A percentile compares a stretch with the other conserved stretches of the same genome.
phyloP scores from a whole-genome alignment of 2,797 vertebrate species.

The Glossophaga mutica region DNA sequence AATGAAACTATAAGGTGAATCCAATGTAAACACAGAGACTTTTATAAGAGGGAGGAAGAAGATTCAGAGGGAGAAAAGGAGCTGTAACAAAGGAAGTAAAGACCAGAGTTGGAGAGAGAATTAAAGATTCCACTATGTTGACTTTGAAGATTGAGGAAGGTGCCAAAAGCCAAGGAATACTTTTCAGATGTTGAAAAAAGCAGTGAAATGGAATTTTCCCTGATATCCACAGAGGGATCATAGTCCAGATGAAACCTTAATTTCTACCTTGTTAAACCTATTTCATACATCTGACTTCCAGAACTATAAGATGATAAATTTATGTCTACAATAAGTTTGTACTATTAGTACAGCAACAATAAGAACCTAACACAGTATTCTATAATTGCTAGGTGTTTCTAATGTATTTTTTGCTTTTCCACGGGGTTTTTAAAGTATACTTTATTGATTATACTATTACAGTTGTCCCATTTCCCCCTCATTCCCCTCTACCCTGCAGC shows the following conservation, averaged over 20 bases:
- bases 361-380: not conserved
- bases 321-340: not conserved
- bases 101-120: not conserved
- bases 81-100: not conserved
- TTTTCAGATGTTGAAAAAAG: not conserved
- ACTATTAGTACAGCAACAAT: not conserved
- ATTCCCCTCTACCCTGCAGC: too few relatives aligned
- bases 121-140: not conserved
- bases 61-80: not conserved
- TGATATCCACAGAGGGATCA: fast-evolving
- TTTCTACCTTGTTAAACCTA: not conserved
- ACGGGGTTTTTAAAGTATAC: too few relatives aligned
- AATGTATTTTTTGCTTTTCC: too few relatives aligned
- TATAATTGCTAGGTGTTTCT: not conserved
- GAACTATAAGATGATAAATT: not conserved
- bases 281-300: not conserved
- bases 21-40: too few relatives aligned
- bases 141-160: not conserved
- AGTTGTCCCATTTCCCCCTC: too few relatives aligned
- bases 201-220: fast-evolving
- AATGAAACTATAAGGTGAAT: not conserved
- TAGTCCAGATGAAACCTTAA: not conserved
- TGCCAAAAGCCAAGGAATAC: not conserved
- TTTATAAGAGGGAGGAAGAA: fast-evolving
- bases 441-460: too few relatives aligned